phyloP scores from a whole-genome alignment of 1,140 invertebrate genomes.

The Latrodectus geometricus region DNA sequence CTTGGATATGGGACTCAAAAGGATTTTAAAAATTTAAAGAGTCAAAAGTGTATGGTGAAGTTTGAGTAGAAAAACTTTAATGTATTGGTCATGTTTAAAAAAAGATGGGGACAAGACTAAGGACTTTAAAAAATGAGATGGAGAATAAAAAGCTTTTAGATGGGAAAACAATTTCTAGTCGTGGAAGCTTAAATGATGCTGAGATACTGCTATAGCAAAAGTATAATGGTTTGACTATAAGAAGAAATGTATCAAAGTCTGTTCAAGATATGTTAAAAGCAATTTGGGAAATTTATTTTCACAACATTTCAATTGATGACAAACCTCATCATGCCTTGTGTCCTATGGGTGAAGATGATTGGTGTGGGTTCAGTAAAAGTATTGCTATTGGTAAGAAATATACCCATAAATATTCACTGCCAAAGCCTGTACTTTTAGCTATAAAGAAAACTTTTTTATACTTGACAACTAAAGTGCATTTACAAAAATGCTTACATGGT shows the following conservation, averaged over 20 bases:
- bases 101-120: slow-evolving; percentile 11
- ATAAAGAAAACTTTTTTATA: background rate
- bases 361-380: too few relatives aligned
- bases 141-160: background rate
- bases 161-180: slow-evolving; percentile 23
- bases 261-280: background rate
- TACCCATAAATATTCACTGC: too few relatives aligned
- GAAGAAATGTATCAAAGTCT: too few relatives aligned
- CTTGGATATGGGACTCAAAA: background rate
- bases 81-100: slow-evolving; percentile 36
- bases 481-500: slow-evolving; percentile 12
- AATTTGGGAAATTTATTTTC: slow-evolving; percentile 7
- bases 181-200: slow-evolving; percentile 11
- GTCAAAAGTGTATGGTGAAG: slow-evolving; percentile 55
- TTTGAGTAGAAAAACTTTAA: slow-evolving; percentile 5
- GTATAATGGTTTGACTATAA: slow-evolving; percentile 9
- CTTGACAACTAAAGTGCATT: background rate
- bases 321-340: background rate
- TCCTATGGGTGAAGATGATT: too few relatives aligned
- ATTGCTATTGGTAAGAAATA: background rate
- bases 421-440: background rate
- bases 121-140: slow-evolving; percentile 11
- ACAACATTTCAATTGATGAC: background rate
- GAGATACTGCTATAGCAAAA: background rate
- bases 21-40: slow-evolving; percentile 1